phyloP scores from a whole-genome alignment of 2,113 vertebrate genomes.

The Boleophthalmus pectinirostris region DNA sequence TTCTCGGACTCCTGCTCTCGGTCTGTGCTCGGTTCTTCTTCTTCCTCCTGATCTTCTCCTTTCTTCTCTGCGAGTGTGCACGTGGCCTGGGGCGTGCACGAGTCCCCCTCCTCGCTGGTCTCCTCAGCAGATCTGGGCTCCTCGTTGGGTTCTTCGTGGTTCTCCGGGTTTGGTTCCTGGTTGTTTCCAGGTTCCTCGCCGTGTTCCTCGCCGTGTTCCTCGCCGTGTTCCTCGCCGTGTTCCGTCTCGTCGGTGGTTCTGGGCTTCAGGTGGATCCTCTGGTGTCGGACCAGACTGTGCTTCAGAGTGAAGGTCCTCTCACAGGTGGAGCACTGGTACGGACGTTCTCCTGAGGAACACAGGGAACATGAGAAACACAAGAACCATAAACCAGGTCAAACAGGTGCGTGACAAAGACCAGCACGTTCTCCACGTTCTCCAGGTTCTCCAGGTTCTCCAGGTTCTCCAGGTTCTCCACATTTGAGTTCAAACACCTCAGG shows the following conservation, averaged over 20 bases:
- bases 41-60: conserved; percentile 65
- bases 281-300: conserved; percentile 96
- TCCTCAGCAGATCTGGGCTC: conserved; percentile 73
- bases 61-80: conserved; percentile 78
- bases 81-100: conserved; percentile 74
- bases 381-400: too few relatives aligned
- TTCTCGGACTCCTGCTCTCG: background rate
- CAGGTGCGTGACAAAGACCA: too few relatives aligned
- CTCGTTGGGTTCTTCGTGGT: conserved; percentile 66
- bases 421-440: too few relatives aligned
- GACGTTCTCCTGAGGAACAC: conserved; percentile 84
- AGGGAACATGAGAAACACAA: background rate
- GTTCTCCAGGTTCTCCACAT: too few relatives aligned
- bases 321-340: conserved; percentile 93
- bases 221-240: conserved; percentile 46
- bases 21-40: background rate
- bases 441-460: too few relatives aligned
- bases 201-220: conserved; percentile 55
- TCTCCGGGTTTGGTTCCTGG: conserved; percentile 85
- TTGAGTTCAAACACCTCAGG: too few relatives aligned
- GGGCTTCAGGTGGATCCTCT: conserved; percentile 92
- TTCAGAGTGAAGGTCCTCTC: conserved; percentile 97
- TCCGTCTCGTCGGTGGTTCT: conserved; percentile 26
- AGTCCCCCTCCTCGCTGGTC: conserved; percentile 79
- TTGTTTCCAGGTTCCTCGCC: conserved; percentile 76